A percentile compares a stretch with the other conserved stretches of the same genome.
Conservation (phyloP, 2,888 invertebrate species). For the Onchidella celtica region DNA sequence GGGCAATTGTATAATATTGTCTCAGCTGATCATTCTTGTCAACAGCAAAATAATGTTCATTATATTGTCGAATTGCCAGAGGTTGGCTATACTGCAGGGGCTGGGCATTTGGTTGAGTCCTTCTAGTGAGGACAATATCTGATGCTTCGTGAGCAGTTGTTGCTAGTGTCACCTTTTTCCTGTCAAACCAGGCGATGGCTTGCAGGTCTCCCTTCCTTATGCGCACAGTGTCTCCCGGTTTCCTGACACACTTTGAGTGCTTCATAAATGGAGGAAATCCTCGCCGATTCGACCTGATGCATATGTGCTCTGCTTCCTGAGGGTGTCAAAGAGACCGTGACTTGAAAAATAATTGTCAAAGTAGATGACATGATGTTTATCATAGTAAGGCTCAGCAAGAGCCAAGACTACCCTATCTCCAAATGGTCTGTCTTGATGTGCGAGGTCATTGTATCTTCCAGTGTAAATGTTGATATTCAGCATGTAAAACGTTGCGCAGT, state of each 20-base stretch:
- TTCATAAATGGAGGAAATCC: neutral
- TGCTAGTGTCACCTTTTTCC: conserved; percentile 19
- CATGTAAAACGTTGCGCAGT: conserved; percentile 1
- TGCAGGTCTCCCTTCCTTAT: neutral
- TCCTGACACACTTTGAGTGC: neutral
- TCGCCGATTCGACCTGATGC: neutral
- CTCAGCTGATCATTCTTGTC: conserved; percentile 29
- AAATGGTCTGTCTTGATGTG: conserved; percentile 1
- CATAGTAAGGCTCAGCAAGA: neutral
- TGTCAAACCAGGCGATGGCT: conserved; percentile 23
- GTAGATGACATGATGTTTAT: neutral
- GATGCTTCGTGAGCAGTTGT: conserved; percentile 11
- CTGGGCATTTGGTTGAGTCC: neutral
- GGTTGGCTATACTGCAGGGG: conserved; percentile 12
- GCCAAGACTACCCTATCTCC: conserved; percentile 1
- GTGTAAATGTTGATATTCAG: conserved; percentile 22
- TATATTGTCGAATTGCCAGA: conserved; percentile 16
- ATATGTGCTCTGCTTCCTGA: neutral
- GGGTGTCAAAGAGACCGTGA: neutral
- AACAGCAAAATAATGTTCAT: conserved; percentile 3
- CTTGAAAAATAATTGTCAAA: too few relatives aligned
- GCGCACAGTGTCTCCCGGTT: conserved; percentile 8
- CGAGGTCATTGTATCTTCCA: neutral
- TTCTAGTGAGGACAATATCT: neutral
- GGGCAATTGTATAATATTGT: conserved; percentile 17